phyloP scores from a whole-genome alignment of 2,797 vertebrate genomes.

The Acrossocheilus wenchowensis region DNA sequence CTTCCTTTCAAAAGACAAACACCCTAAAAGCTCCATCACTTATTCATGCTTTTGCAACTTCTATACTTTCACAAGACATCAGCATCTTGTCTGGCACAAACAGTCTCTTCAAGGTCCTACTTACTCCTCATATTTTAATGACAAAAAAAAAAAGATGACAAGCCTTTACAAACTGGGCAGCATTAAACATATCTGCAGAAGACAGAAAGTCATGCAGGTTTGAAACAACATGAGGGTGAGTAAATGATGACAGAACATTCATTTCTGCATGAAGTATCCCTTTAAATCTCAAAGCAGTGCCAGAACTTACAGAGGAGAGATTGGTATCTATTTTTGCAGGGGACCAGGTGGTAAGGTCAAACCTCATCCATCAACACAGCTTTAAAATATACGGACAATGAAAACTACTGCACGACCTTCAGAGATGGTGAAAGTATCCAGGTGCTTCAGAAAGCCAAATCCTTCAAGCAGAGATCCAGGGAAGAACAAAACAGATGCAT shows the following conservation, averaged over 20 bases:
- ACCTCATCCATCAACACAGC: slow-evolving; percentile 49
- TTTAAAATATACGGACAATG: slow-evolving; percentile 48
- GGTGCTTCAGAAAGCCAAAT: slow-evolving; percentile 37
- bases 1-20: slow-evolving; percentile 31
- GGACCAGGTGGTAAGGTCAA: slow-evolving; percentile 47
- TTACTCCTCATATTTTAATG: slow-evolving; percentile 36
- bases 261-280: not conserved
- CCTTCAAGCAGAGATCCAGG: slow-evolving; percentile 20
- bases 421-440: slow-evolving; percentile 46
- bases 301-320: slow-evolving; percentile 20
- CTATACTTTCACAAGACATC: slow-evolving; percentile 11
- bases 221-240: not conserved
- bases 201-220: not conserved
- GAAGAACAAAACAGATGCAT: slow-evolving; percentile 16
- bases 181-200: not conserved
- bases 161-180: slow-evolving; percentile 20
- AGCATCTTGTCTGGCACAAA: not conserved
- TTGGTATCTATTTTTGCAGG: slow-evolving; percentile 16
- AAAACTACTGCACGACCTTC: slow-evolving; percentile 45
- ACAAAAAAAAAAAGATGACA: slow-evolving; percentile 45
- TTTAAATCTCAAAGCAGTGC: slow-evolving; percentile 2
- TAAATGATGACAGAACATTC: slow-evolving; percentile 6
- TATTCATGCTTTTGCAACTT: slow-evolving; percentile 48
- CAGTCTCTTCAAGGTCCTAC: slow-evolving; percentile 14
- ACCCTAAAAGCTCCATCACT: slow-evolving; percentile 54